Base-by-base conservation (phyloP, 2,113 vertebrate genomes). In the Phyllostomus discolor region DNA sequence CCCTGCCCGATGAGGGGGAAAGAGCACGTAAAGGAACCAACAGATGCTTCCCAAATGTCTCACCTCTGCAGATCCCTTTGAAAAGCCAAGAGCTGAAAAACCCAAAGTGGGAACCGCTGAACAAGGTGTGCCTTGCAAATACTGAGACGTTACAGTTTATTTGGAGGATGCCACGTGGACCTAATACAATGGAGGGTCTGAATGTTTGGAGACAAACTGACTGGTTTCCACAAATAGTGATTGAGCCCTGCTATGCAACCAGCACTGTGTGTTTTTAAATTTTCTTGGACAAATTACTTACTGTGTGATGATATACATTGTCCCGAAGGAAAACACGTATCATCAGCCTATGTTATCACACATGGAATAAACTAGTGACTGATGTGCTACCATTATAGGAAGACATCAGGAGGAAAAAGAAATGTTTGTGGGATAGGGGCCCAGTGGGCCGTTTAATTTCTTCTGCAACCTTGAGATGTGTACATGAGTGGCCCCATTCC, bases 381-480 rank as follows among this genome's bases (percentile, higher is more conserved):
- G 57, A 20, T 79, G 35, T 20, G 62, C 1, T 43, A 52, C 12
- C 6, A 57, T 38, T 16, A 31, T 33, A 84, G 54, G 66, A 88
- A 48, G 54, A 72, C 57, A 57, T 93, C 43, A 90, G 88, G 54
- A 73, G 46, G 64, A 66, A 70, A 96, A 94, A 35, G 9, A 80
- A 66, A 35, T 69, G 7, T 52, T 76, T 93, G 62, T 62, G 35
- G 52, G 52, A 17, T n/a, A 52, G 17, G 7, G 31, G 24, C 33
- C 82, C 22, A n/a, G 17, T 20, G 72, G 57, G 15, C 10, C 35
- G 67, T 26, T 88, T 54, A 38, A 35, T 54, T 46, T 35, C 85
- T 69, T 33, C 50, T 70, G 26, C 7, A 76, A 9, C 35, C 11
- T 88, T 78, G 11, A 38, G 91, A 78, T 50, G 48, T 66, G 20